Base-by-base conservation (phyloP, 2,113 vertebrate species). In the Prolemur simus region DNA sequence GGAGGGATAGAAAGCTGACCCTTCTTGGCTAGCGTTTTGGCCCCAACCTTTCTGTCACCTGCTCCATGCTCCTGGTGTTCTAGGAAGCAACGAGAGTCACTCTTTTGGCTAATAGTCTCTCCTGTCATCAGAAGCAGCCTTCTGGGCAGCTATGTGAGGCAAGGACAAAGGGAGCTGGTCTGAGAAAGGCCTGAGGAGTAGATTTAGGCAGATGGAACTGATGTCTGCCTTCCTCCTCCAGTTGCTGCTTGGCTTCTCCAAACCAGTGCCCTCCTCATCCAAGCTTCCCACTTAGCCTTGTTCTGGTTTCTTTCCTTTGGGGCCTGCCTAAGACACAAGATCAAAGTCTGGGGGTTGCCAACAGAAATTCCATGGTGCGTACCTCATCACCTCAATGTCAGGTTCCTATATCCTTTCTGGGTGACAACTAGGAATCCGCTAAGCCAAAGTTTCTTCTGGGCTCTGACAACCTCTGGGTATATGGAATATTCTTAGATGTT, bases 31-130 rank as follows among this genome's bases (percentile, higher is more conserved):
- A 87, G 74, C 3, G 4, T 63, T 91, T 95, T 93, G 93, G 89
- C 73, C 78, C 78, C 63, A 82, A 91, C 82, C 83, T 98, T 96
- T 77, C 96, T 87, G 86, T 97, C 96, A 97, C 86, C 73, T 88
- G 85, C 73, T 95, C 63, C 27, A 49, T 94, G 81, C 56, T 58
- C 58, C 76, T 97, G 91, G 96, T 2, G 4, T 94, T 98, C 95
- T 94, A 97, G 97, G 96, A 98, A 97, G 93, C 91, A 95, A 45
- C 76, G 77, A 78, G 52, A 88, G 90, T 58, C n/a, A 91, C 54
- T 91, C 25, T 88, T 60, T 91, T 86, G 86, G 82, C 82, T 90
- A 92, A 56, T 64, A 18, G 8, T 56, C 87, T 96, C 56, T 95
- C 80, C 39, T 73, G 94, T 63, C 37, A 1, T 58, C 49, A 92